A percentile compares a stretch with the other conserved stretches of the same genome.
Conservation (phyloP, 92 coral and sea anemone species). For the Palythoa grandis region DNA sequence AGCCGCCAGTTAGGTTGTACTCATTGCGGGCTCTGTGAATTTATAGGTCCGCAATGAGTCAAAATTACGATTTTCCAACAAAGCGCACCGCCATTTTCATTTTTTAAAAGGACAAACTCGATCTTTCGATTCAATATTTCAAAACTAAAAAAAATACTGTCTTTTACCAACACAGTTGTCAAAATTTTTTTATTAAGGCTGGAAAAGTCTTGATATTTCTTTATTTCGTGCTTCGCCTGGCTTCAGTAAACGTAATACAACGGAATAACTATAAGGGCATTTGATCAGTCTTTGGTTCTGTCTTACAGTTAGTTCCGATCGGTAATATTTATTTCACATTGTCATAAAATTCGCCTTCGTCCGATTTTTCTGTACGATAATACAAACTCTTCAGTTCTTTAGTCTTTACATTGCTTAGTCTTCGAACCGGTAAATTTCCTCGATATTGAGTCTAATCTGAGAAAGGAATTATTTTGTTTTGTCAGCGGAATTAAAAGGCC, state of each 20-base stretch:
- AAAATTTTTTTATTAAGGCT: background rate
- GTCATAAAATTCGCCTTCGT: background rate
- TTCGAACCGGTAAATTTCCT: background rate
- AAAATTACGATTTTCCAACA: constrained; percentile 7
- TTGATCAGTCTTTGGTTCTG: background rate
- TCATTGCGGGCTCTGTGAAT: constrained; percentile 28
- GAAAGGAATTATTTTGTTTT: background rate
- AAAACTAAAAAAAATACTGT: background rate
- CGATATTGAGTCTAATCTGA: constrained; percentile 1
- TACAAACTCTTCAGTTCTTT: background rate
- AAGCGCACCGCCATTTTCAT: constrained; percentile 21
- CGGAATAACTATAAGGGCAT: too few species aligned
- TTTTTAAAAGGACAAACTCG: background rate
- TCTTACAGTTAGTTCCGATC: background rate
- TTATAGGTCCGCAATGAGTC: background rate
- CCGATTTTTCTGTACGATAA: background rate
- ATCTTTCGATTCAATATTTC: background rate
- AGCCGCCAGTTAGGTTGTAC: constrained; percentile 18
- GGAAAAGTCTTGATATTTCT: background rate
- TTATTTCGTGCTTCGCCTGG: background rate
- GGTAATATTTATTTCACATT: background rate
- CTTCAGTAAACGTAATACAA: too few species aligned
- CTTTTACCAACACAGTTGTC: background rate
- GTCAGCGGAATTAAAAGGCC: constrained; percentile 9
- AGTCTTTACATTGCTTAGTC: background rate